Evolutionary conservation across 2,113 vertebrate species (phyloP).

Genomic region (Heterocephalus glaber): DNA sequence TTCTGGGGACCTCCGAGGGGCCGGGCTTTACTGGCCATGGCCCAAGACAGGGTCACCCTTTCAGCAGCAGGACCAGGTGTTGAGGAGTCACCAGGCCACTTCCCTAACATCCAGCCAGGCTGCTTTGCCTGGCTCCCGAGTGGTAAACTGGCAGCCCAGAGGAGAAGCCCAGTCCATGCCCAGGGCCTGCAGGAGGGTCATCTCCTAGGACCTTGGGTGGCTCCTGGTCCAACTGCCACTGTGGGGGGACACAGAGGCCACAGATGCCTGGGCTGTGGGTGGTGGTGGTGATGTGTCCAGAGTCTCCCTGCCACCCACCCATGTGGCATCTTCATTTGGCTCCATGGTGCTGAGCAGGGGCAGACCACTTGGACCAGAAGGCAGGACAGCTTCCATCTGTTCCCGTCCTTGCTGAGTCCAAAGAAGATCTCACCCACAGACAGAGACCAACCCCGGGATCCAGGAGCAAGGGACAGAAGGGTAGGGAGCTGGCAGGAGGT

Average conservation of each 20-base stretch:
- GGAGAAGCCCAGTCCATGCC: too few species aligned
- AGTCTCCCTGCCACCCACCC: accelerated
- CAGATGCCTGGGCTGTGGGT: not conserved
- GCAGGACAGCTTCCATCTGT: not conserved
- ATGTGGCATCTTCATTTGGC: not conserved
- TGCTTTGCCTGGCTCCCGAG: not conserved
- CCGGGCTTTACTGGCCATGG: not conserved
- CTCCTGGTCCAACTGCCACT: accelerated
- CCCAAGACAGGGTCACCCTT: not conserved
- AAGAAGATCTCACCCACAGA: accelerated
- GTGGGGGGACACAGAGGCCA: not conserved
- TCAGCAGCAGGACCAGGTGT: not conserved
- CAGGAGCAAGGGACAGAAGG: accelerated
- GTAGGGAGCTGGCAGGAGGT: accelerated
- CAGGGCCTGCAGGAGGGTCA: accelerated
- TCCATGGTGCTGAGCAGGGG: not conserved
- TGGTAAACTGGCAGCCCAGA: accelerated
- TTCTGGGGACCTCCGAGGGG: too few species aligned
- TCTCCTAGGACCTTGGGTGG: accelerated
- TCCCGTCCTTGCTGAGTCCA: not conserved
- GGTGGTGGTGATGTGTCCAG: not conserved
- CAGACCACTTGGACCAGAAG: not conserved
- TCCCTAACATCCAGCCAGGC: accelerated
- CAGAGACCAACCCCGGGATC: accelerated
- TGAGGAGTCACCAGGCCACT: not conserved